Conservation (phyloP, 2,113 vertebrate genomes). For the Brachypodius melanocephalos region DNA sequence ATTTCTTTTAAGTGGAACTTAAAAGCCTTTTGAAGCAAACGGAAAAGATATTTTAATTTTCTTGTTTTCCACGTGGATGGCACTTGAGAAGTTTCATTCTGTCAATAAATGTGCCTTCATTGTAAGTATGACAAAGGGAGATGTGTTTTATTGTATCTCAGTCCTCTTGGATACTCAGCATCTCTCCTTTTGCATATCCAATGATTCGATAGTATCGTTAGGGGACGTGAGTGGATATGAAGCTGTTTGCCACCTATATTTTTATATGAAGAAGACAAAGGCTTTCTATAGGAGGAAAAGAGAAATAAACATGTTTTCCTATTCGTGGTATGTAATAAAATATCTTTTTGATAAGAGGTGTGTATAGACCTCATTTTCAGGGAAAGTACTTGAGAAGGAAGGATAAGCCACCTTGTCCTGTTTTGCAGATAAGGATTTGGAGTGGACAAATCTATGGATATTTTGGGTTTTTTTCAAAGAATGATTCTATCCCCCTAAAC, state of each 20-base stretch:
- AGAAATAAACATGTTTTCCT: background rate
- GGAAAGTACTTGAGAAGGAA: background rate
- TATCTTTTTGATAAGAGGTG: background rate
- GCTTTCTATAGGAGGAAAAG: background rate
- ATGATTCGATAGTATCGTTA: background rate
- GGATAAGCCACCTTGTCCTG: background rate
- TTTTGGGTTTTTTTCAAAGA: background rate
- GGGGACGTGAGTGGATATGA: background rate
- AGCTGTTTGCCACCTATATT: background rate
- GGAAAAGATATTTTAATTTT: background rate
- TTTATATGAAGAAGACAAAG: background rate
- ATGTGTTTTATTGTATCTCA: background rate
- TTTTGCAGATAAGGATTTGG: background rate
- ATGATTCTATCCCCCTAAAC: background rate
- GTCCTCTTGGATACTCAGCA: background rate
- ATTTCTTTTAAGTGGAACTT: constrained; percentile 23
- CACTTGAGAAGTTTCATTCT: background rate
- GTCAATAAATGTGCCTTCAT: background rate
- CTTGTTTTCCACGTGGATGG: background rate
- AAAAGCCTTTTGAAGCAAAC: background rate
- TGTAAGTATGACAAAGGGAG: background rate
- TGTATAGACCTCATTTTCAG: background rate
- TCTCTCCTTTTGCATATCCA: background rate
- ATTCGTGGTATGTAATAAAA: background rate
- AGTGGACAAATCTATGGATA: background rate